phyloP scores from a whole-genome alignment of 2,113 vertebrate genomes.

The Lycaon pictus region DNA sequence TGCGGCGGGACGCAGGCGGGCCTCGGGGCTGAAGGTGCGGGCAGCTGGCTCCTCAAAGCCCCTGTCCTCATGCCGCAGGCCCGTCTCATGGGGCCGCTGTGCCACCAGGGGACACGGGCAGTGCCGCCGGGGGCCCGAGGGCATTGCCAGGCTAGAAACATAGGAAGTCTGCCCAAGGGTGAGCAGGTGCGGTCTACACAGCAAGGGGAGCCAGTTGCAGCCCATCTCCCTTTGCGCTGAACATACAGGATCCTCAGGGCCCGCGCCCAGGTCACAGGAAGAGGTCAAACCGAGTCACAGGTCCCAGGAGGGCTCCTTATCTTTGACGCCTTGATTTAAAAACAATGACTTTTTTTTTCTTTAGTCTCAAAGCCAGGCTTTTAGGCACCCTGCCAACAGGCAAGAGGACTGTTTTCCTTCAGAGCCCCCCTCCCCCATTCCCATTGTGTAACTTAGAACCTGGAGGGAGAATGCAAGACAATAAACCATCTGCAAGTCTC shows the following conservation, averaged over 20 bases:
- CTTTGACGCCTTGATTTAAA: slow-evolving; percentile 55
- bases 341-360: slow-evolving; percentile 36
- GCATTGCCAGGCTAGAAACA: background rate
- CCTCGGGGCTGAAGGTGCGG: too few species aligned
- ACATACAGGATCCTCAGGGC: background rate
- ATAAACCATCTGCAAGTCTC: slow-evolving; percentile 65
- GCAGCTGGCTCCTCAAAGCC: too few species aligned
- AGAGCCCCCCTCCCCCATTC: background rate
- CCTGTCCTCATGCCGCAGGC: too few species aligned
- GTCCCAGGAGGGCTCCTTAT: background rate
- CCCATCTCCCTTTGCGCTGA: background rate
- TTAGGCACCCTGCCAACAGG: slow-evolving; percentile 59
- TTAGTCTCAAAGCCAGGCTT: slow-evolving; percentile 3
- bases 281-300: background rate
- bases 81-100: too few species aligned
- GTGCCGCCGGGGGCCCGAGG: too few species aligned
- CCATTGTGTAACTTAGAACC: slow-evolving; percentile 46
- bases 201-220: background rate
- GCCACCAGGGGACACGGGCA: too few species aligned
- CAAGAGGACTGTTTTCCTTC: slow-evolving; percentile 34
- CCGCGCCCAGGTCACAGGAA: accelerated
- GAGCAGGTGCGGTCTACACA: too few species aligned
- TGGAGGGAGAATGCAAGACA: slow-evolving; percentile 39
- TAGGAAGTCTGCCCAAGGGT: background rate
- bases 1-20: too few species aligned